Evolutionary conservation across 2,113 vertebrate species (phyloP), one percentile per base, ranked within the genome.

Genomic region (Collichthys lucidus): DNA sequence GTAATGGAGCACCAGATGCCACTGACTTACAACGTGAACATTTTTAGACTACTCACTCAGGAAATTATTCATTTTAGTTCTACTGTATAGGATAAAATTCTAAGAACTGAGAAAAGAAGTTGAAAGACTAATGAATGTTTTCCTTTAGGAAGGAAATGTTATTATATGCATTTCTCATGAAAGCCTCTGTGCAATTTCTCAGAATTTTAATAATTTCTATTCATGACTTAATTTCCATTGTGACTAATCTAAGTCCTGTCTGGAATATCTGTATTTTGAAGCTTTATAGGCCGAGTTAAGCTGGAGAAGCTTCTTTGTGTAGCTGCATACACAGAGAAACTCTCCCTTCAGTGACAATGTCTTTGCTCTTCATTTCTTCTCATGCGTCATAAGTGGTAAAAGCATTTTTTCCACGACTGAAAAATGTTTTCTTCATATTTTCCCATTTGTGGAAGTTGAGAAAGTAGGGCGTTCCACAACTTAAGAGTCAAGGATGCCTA

Each of bases 371-470:
- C 49, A 56, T 14, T 65, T 65, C 11, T 75, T 69, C 49, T 69
- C 4, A 42, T 49, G 53, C 66, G n/a, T n/a, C 42, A 40, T 55
- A 11, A 20, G 16, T 55, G 57, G 63, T 70, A 11, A 52, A 52
- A 52, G 24, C 64, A 59, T 68, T 56, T 46, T 82, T 67, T 73
- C 35, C 57, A 44, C n/a, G 31, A 12, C 42, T 19, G 47, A 55
- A 42, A 63, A 31, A 52, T 68, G 47, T 75, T 74, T 75, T 78
- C 35, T 79, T 52, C 86, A 80, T 22, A 46, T 83, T 81, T 83
- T 79, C 11, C 57, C 77, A 85, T 88, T 87, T 81, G 61, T 67
- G 72, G 79, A 79, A 71, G 50, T 26, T 52, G 61, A 75, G 59
- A 63, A 77, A 79, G 55, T 55, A 35, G 35, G 26, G 2, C 56